Base-by-base conservation (phyloP, 2,888 invertebrate genomes). In the Thelaira solivaga region DNA sequence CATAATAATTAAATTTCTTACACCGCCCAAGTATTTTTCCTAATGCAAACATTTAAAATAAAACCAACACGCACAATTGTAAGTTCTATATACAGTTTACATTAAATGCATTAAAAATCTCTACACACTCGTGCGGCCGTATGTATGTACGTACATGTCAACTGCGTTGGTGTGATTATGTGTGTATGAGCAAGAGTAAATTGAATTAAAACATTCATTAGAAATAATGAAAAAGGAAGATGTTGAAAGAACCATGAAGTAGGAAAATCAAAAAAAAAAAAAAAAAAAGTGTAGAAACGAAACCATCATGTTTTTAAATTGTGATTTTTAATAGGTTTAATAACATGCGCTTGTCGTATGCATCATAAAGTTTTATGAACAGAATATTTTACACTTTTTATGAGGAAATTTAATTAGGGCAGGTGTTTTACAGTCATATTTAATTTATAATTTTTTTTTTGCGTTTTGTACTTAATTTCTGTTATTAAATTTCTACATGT, bases 1-100 rank as follows among this genome's bases (percentile, higher is more conserved):
- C 65, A 74, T 26, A 71, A 65, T 78, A 78, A 78, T 78, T 74
- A 74, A 74, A 78, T 78, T 74, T 65, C 65, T 29, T 65, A 45
- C 65, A 78, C 39, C 64, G 64, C 69, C 59, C 69, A 53, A 45
- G 64, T 26, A 61, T 61, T 71, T 65, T 65, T 59, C 49, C 57
- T 68, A 69, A 69, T 65, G 59, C 59, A 34, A 34, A 45, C 16
- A 24, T 20, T 36, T 26, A 39, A 16, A 47, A 11, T 39, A 43
- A n/a, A 45, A 34, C 24, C 11, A 18, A 36, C 24, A 45, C 43
- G 43, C 41, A 67, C 24, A 43, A n/a, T n/a, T 31, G 51, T 24
- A 61, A 13, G 4, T 61, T 61, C 16, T n/a, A 2, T 2, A 11
- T 13, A n/a, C n/a, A n/a, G n/a, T 18, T 13, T 41, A 51, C 51